These are phyloP conservation scores for Mycteria americana DNA, from an alignment of 2,797 vertebrate species.

Conservation along the genomic window DNA sequence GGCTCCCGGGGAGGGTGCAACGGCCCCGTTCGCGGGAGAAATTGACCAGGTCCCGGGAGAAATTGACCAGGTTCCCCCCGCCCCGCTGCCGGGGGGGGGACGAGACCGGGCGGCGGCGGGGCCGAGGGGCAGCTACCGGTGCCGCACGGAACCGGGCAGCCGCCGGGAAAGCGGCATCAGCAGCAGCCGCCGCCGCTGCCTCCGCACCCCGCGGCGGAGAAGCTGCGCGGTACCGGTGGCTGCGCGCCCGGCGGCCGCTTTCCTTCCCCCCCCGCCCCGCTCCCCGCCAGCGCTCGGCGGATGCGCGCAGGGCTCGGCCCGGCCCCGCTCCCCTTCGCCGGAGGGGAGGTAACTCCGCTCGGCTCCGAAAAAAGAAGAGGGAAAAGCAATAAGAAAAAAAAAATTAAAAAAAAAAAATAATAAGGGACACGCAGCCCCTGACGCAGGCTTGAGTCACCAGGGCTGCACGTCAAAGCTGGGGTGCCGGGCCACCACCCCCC, in stretches of 20 bases:
- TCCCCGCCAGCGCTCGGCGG: neutral
- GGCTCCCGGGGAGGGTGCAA: neutral
- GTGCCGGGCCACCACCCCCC: neutral
- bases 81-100: too few species aligned
- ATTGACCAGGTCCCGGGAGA: neutral
- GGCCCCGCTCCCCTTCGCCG: neutral
- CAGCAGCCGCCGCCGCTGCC: neutral
- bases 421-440: constrained; percentile 53
- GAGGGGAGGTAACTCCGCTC: neutral
- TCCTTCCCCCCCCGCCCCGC: neutral
- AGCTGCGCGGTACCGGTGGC: neutral
- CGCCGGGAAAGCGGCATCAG: neutral
- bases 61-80: neutral
- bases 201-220: neutral
- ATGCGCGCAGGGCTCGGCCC: constrained; percentile 23
- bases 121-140: neutral
- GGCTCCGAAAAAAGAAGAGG: neutral
- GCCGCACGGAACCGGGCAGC: neutral
- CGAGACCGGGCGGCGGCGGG: neutral
- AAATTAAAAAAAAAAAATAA: neutral
- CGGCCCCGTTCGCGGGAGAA: neutral
- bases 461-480: constrained; percentile 67
- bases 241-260: neutral
- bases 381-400: neutral
- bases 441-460: constrained; percentile 81